Conservation (phyloP, 2,113 vertebrate genomes). For the Indicator maculatus region DNA sequence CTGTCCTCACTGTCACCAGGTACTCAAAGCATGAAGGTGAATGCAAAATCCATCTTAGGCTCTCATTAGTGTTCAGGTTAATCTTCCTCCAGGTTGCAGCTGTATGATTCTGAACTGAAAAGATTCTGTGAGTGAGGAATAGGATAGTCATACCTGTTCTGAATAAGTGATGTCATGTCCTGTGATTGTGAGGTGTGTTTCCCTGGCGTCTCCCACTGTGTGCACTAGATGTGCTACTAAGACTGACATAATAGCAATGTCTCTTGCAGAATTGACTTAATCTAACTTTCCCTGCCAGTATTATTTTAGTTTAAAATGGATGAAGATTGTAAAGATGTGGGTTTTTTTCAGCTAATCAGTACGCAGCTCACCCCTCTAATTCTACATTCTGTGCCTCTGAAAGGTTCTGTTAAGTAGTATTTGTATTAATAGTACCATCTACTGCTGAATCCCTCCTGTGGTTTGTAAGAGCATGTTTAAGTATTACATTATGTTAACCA, state of each 20-base stretch:
- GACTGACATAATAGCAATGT: not conserved
- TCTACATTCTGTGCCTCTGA: not conserved
- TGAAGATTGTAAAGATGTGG: not conserved
- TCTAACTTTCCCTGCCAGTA: not conserved
- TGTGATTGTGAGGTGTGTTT: not conserved
- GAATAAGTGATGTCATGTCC: not conserved
- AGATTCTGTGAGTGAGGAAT: not conserved
- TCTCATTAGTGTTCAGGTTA: not conserved
- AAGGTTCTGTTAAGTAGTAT: conserved; percentile 52
- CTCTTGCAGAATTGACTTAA: not conserved
- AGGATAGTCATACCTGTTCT: not conserved
- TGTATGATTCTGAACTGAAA: not conserved
- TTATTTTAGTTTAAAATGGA: not conserved
- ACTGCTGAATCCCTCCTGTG: conserved; percentile 44
- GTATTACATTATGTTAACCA: conserved; percentile 44
- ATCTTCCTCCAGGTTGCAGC: not conserved
- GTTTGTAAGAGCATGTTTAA: conserved; percentile 63
- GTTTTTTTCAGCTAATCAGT: not conserved
- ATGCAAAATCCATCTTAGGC: rapidly evolving
- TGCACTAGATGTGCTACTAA: not conserved
- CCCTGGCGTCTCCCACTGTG: not conserved
- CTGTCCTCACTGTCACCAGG: not conserved
- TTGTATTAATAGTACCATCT: conserved; percentile 57
- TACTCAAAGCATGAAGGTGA: not conserved
- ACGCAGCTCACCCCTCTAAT: conserved; percentile 12